These are phyloP conservation scores for Mesoligia furuncula DNA, from an alignment of 2,888 invertebrate species.

Conservation along the genomic window DNA sequence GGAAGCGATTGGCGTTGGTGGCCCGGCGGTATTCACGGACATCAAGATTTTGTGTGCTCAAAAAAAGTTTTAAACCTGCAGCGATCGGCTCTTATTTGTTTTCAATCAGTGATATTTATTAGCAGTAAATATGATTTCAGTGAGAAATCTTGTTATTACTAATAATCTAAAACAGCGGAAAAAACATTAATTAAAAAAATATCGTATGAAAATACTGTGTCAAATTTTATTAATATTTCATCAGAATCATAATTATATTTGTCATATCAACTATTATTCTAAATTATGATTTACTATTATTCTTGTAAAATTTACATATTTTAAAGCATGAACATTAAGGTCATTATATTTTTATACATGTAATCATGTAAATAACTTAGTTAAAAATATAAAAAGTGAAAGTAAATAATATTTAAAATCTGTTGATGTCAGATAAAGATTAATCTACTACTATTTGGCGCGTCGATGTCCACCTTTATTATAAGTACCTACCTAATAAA, in stretches of 20 bases:
- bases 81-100: not conserved
- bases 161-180: not conserved
- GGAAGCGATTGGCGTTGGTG: too few relatives aligned
- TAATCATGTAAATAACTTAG: slow-evolving; percentile 55
- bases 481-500: not conserved
- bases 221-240: slow-evolving; percentile 60
- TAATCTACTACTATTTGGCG: not conserved
- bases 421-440: slow-evolving; percentile 43
- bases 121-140: not conserved
- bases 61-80: not conserved
- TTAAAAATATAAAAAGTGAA: slow-evolving; percentile 25
- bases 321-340: slow-evolving; percentile 69
- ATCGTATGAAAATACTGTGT: slow-evolving; percentile 63
- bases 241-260: slow-evolving; percentile 61
- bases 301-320: slow-evolving; percentile 64
- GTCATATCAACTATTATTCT: slow-evolving; percentile 55
- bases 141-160: not conserved
- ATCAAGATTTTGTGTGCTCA: too few relatives aligned
- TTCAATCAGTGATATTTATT: not conserved
- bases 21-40: too few relatives aligned
- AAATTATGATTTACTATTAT: slow-evolving; percentile 57
- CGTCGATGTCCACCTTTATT: not conserved
- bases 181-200: slow-evolving; percentile 28
- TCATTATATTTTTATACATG: slow-evolving; percentile 56
- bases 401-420: slow-evolving; percentile 26